phyloP scores from a whole-genome alignment of 2,888 invertebrate species.

The Camponotus fellah region DNA sequence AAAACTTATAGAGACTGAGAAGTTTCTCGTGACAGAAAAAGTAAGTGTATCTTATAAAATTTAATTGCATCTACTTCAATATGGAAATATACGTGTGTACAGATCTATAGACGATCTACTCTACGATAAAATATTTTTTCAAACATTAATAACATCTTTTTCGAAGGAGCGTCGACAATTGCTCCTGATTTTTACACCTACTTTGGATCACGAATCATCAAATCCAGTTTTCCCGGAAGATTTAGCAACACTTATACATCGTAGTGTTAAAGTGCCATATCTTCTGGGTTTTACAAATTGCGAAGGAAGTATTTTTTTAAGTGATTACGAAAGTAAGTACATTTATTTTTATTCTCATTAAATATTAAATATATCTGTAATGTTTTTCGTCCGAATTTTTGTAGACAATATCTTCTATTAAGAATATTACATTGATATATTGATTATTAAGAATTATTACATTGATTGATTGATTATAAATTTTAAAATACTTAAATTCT shows the following conservation, averaged over 20 bases:
- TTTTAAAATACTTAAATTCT: not conserved
- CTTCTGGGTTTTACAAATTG: slow-evolving; percentile 76
- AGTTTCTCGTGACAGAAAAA: slow-evolving; percentile 10
- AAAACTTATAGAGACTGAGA: slow-evolving; percentile 69
- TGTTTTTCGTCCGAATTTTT: too few species aligned
- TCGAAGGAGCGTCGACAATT: slow-evolving; percentile 64
- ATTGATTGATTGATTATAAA: too few species aligned
- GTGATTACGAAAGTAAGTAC: slow-evolving; percentile 16
- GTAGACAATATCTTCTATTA: too few species aligned
- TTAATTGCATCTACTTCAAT: not conserved
- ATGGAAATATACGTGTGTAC: not conserved
- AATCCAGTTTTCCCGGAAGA: slow-evolving; percentile 74
- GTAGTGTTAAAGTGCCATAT: slow-evolving; percentile 76
- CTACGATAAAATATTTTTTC: not conserved
- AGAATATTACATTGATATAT: too few species aligned
- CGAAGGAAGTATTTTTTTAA: slow-evolving; percentile 72
- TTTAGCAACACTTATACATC: slow-evolving; percentile 35
- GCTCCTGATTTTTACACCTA: slow-evolving; percentile 68
- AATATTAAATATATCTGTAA: too few species aligned
- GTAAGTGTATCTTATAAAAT: slow-evolving; percentile 56
- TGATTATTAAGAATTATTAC: too few species aligned
- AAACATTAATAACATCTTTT: not conserved
- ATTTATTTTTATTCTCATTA: not conserved
- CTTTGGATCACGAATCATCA: slow-evolving; percentile 72
- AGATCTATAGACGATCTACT: not conserved